Percentiles rank a stretch among this genome's conserved stretches.
phyloP scores from a whole-genome alignment of 2,888 invertebrate species.

The Caenorhabditis imperialis region DNA sequence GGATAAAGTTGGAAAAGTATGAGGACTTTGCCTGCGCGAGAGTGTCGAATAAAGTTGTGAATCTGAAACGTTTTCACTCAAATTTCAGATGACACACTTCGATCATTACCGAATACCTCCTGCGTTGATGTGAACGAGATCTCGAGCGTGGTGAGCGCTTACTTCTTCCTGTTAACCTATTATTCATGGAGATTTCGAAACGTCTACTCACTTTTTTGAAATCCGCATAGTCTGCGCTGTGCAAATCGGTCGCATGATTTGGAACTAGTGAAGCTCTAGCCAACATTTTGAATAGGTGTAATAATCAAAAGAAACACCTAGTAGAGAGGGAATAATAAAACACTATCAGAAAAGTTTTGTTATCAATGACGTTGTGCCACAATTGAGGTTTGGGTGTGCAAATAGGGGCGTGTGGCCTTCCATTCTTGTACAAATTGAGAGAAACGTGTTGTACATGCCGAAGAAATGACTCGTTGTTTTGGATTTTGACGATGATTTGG shows the following conservation, averaged over 20 bases:
- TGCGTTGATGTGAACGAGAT: constrained; percentile 61
- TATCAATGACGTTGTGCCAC: constrained; percentile 45
- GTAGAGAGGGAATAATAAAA: constrained; percentile 34
- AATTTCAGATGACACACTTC: background rate
- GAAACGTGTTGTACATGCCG: too few relatives aligned
- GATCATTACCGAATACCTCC: constrained; percentile 54
- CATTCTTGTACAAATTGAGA: too few relatives aligned
- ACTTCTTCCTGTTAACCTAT: constrained; percentile 54
- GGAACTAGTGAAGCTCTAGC: constrained; percentile 26
- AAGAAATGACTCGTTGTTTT: too few relatives aligned
- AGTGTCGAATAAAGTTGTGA: constrained; percentile 60
- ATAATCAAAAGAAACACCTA: constrained; percentile 12
- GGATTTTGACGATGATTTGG: too few relatives aligned
- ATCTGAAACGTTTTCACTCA: constrained; percentile 35
- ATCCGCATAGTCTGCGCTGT: constrained; percentile 20
- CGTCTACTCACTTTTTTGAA: constrained; percentile 13
- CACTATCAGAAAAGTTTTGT: constrained; percentile 12
- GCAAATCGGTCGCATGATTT: constrained; percentile 24
- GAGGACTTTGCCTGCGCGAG: constrained; percentile 53
- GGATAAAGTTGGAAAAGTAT: constrained; percentile 56
- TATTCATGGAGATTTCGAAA: background rate
- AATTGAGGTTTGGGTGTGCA: constrained; percentile 19
- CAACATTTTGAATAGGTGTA: too few relatives aligned
- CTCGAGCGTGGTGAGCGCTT: constrained; percentile 55
- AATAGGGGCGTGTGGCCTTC: constrained; percentile 16